Percentiles rank a stretch among this genome's conserved stretches.
phyloP scores from a whole-genome alignment of 2,113 vertebrate genomes.

The Podarcis cretensis region DNA sequence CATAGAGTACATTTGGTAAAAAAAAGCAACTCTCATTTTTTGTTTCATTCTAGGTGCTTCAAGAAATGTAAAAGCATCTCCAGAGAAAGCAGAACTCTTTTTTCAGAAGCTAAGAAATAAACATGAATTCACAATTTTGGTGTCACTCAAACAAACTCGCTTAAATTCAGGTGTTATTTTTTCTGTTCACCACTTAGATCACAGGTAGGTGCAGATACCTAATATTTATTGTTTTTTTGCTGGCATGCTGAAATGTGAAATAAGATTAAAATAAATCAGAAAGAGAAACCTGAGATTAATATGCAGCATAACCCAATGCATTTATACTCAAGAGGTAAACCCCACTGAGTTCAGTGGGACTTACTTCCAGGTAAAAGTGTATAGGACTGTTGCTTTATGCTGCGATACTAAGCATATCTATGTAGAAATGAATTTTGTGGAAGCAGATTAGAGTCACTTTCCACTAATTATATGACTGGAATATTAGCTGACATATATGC shows the following conservation, averaged over 20 bases:
- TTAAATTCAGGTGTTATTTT: constrained; percentile 97
- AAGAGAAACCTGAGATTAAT: neutral
- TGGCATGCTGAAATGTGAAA: constrained; percentile 3
- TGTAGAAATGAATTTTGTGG: neutral
- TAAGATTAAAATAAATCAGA: constrained; percentile 5
- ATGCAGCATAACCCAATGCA: neutral
- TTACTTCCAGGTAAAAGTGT: neutral
- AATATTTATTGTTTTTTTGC: neutral
- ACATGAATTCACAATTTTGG: constrained; percentile 92
- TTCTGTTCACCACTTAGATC: constrained; percentile 92
- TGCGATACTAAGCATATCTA: neutral
- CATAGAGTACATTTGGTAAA: constrained; percentile 25
- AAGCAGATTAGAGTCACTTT: neutral
- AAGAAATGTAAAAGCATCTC: constrained; percentile 89
- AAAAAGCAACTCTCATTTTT: neutral
- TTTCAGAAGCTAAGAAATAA: constrained; percentile 94
- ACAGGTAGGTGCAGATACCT: constrained; percentile 79
- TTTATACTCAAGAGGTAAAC: neutral
- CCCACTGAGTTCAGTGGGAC: neutral
- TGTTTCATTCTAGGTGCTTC: constrained; percentile 81
- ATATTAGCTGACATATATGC: neutral
- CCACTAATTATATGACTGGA: neutral
- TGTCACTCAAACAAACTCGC: constrained; percentile 89
- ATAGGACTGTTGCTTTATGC: neutral
- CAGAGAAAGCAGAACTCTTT: constrained; percentile 83